Evolutionary conservation across 37 sponge, comb jelly and placozoan species (phyloP).

Genomic region (Hexactinellida sp.): DNA sequence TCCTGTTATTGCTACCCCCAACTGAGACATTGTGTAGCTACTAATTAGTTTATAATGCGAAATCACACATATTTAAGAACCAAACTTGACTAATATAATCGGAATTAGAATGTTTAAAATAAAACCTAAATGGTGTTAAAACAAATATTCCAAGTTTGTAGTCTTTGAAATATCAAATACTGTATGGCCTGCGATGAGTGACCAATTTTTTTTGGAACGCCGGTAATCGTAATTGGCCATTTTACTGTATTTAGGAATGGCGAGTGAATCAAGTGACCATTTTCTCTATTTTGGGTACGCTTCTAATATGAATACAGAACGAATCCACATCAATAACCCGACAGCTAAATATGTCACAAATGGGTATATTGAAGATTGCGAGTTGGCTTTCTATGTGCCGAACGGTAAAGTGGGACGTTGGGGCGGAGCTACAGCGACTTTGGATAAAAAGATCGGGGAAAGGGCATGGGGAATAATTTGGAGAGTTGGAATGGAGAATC

Average conservation of each 20-base stretch:
- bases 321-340: neutral
- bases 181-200: too few species aligned
- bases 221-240: too few species aligned
- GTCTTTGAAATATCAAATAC: too few species aligned
- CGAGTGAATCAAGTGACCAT: neutral
- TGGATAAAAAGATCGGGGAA: neutral
- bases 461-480: neutral
- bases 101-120: too few species aligned
- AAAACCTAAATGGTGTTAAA: too few species aligned
- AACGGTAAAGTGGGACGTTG: neutral
- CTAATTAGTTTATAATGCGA: too few species aligned
- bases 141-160: too few species aligned
- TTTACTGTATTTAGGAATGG: neutral
- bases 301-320: slow-evolving; percentile 1
- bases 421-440: neutral
- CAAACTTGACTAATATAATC: too few species aligned
- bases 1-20: slow-evolving; percentile 1
- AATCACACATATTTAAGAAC: too few species aligned
- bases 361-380: neutral
- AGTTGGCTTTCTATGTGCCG: neutral
- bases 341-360: neutral
- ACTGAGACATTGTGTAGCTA: neutral
- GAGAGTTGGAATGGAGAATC: neutral
- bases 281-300: neutral
- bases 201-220: too few species aligned